phyloP scores from a whole-genome alignment of 1,140 invertebrate species.

The Drosophila ambigua region DNA sequence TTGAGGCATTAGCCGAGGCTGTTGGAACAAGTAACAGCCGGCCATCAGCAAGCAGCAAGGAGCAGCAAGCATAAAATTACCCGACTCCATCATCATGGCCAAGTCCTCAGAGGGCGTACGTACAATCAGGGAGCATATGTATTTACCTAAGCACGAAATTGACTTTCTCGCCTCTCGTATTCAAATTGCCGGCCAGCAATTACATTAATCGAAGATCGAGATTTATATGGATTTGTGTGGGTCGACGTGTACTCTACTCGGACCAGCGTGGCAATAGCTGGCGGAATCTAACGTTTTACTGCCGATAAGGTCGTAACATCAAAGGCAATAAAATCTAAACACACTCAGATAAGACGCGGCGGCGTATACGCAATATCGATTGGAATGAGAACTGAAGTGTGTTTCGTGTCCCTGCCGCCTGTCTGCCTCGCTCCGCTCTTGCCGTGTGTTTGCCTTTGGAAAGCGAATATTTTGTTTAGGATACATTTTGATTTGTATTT shows the following conservation, averaged over 20 bases:
- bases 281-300: conserved; percentile 70
- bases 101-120: conserved; percentile 11
- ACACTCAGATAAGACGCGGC: conserved; percentile 56
- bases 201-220: conserved; percentile 39
- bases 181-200: conserved; percentile 43
- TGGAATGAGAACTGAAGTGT: conserved; percentile 41
- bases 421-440: conserved; percentile 3
- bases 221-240: conserved; percentile 41
- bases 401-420: conserved; percentile 24
- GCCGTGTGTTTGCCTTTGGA: conserved; percentile 27
- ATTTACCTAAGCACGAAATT: conserved; percentile 68
- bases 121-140: conserved; percentile 51
- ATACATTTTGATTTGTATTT: conserved; percentile 65
- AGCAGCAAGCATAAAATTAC: conserved; percentile 52
- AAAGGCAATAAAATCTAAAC: conserved; percentile 73
- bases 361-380: conserved; percentile 75
- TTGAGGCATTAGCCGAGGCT: conserved; percentile 40
- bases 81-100: conserved; percentile 10
- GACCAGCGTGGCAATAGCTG: conserved; percentile 26
- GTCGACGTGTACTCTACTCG: neutral
- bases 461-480: conserved; percentile 27
- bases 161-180: conserved; percentile 39
- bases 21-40: conserved; percentile 11
- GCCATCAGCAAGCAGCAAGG: conserved; percentile 28
- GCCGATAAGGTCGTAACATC: conserved; percentile 72